A percentile compares a stretch with the other conserved stretches of the same genome.
phyloP scores from a whole-genome alignment of 2,113 vertebrate genomes.

The Bubo bubo region DNA sequence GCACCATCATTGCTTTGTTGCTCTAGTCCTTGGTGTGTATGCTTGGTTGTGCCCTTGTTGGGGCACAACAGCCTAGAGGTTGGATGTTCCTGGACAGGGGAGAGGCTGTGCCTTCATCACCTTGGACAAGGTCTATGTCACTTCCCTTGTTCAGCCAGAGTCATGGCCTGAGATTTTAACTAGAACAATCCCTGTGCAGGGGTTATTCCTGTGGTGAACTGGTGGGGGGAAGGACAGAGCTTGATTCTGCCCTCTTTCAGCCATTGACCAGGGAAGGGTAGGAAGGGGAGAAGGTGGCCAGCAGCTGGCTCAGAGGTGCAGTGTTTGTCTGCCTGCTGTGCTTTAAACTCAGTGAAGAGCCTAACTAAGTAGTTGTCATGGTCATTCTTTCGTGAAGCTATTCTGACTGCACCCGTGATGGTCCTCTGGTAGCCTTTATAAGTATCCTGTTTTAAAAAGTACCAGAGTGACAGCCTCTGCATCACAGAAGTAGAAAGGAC shows the following conservation, averaged over 20 bases:
- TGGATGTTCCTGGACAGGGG: neutral
- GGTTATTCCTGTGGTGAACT: neutral
- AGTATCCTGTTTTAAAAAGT: neutral
- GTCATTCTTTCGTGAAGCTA: neutral
- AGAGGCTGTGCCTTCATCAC: neutral
- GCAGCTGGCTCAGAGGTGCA: neutral
- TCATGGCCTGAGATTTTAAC: neutral
- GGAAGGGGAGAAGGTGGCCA: neutral
- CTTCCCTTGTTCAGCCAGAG: neutral
- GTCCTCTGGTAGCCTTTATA: neutral
- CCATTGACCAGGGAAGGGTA: neutral
- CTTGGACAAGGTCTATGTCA: rapidly evolving
- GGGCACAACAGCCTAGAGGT: neutral
- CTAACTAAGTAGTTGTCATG: neutral
- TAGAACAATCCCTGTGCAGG: neutral
- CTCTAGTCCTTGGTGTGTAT: neutral
- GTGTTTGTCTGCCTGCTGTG: neutral
- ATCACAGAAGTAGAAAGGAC: neutral
- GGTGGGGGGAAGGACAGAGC: neutral
- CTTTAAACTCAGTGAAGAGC: neutral
- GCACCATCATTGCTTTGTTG: neutral
- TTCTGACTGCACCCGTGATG: neutral
- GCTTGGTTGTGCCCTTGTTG: neutral
- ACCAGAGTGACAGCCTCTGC: neutral
- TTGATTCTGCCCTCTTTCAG: neutral